Percentiles rank a stretch among this genome's conserved stretches.
phyloP scores from a whole-genome alignment of 2,888 invertebrate genomes.

The Parnassius apollo region DNA sequence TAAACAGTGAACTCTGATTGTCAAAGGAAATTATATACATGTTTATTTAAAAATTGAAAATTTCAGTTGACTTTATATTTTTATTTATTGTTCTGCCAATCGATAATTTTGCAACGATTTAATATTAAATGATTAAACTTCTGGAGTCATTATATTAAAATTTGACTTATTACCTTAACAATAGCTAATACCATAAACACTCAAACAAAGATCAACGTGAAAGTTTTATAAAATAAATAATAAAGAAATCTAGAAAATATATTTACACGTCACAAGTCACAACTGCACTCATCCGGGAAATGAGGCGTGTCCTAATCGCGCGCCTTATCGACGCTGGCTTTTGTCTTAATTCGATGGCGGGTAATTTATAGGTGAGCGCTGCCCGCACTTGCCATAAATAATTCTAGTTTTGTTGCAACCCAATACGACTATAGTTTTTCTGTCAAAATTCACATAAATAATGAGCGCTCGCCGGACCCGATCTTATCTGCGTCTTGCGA shows the following conservation, averaged over 20 bases:
- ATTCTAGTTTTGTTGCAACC: slow-evolving; percentile 63
- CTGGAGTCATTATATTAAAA: no score
- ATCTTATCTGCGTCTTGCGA: slow-evolving; percentile 66
- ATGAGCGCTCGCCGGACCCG: slow-evolving; percentile 63
- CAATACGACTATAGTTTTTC: slow-evolving; percentile 51
- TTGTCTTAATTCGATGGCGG: slow-evolving; percentile 76
- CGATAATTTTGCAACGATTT: no score
- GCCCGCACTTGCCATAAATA: slow-evolving; percentile 69
- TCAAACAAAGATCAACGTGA: no score
- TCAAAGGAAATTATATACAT: no score
- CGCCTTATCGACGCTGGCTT: slow-evolving; percentile 67
- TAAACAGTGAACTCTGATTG: no score
- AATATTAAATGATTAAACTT: no score
- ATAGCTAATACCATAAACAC: no score
- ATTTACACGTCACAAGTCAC: slow-evolving; percentile 52
- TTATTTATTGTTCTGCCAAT: no score
- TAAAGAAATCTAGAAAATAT: slow-evolving; percentile 1
- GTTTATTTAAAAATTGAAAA: no score
- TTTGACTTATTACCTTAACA: no score
- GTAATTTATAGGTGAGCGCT: slow-evolving; percentile 64
- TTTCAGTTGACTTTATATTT: no score
- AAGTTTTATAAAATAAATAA: neutral
- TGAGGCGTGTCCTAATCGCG: slow-evolving; percentile 65
- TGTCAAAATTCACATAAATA: slow-evolving; percentile 80
- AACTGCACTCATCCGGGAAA: slow-evolving; percentile 65